Evolutionary conservation across 2,113 vertebrate species (phyloP).

Genomic region (Sigmodon hispidus): DNA sequence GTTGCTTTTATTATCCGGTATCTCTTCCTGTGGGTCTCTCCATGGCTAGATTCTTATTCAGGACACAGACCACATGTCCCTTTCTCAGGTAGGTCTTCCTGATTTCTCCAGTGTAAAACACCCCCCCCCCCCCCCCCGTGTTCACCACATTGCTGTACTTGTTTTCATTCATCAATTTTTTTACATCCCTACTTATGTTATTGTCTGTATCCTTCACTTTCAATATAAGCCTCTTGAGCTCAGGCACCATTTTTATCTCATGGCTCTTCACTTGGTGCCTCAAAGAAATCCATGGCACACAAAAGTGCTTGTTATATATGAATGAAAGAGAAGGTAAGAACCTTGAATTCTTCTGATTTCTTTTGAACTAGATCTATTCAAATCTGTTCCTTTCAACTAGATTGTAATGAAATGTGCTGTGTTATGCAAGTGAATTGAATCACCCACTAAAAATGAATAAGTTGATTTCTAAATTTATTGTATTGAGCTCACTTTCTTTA

Average conservation of each 20-base stretch:
- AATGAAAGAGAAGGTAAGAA: neutral
- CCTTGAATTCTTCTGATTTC: neutral
- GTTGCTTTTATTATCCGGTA: neutral
- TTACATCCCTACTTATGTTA: neutral
- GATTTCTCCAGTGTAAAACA: neutral
- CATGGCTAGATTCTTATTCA: neutral
- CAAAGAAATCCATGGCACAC: neutral
- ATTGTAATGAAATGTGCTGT: slow-evolving; percentile 40
- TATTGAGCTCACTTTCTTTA: neutral
- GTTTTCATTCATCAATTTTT: neutral
- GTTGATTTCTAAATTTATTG: neutral
- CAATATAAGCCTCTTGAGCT: neutral
- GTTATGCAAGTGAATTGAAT: slow-evolving; percentile 33
- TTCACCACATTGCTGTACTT: neutral
- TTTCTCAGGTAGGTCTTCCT: neutral
- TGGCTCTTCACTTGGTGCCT: neutral
- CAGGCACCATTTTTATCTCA: neutral
- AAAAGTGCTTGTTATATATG: neutral
- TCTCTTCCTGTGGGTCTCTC: neutral
- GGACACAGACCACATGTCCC: neutral
- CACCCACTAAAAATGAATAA: neutral
- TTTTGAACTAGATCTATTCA: neutral
- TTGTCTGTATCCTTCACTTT: neutral
- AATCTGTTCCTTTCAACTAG: slow-evolving; percentile 10
- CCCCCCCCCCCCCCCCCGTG: too few relatives aligned